A percentile compares a stretch with the other conserved stretches of the same genome.
Evolutionary conservation across 2,888 invertebrate genomes (phyloP).

Genomic region (Coleophora flavipennella): DNA sequence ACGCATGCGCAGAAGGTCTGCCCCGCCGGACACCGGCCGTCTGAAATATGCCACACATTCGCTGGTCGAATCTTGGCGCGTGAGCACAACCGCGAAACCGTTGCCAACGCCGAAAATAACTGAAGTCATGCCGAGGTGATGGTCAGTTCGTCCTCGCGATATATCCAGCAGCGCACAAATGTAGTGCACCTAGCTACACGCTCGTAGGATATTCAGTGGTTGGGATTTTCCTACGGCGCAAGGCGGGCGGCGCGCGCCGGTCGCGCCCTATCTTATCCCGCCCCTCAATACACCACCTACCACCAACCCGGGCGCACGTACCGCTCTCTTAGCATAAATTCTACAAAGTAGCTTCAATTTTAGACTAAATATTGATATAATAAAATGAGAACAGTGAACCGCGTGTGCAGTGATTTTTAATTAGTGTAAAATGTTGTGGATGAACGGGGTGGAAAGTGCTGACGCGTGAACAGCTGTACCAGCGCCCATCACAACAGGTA

Average conservation of each 20-base stretch:
- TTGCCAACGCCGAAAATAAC: constrained; percentile 25
- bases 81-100: constrained; percentile 28
- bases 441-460: not conserved
- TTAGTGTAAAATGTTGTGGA: too few relatives aligned
- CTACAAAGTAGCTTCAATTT: constrained; percentile 3
- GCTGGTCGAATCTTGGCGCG: constrained; percentile 26
- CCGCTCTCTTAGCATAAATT: constrained; percentile 2
- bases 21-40: constrained; percentile 7
- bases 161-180: constrained; percentile 11
- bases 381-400: not conserved
- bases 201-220: constrained; percentile 7
- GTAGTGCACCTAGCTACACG: constrained; percentile 13
- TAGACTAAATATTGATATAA: not conserved
- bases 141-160: not conserved
- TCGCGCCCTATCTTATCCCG: constrained; percentile 18
- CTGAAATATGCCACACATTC: constrained; percentile 19
- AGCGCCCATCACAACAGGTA: constrained; percentile 15
- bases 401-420: not conserved
- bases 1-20: constrained; percentile 40
- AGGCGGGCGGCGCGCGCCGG: constrained; percentile 67
- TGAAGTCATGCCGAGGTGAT: constrained; percentile 45
- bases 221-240: constrained; percentile 40
- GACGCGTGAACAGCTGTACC: constrained; percentile 15
- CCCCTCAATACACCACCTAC: constrained; percentile 28
- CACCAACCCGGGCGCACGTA: constrained; percentile 27